A percentile compares a stretch with the other conserved stretches of the same genome.
These are phyloP conservation scores for Bufo bufo DNA, from an alignment of 2,113 vertebrate species.

Conservation along the genomic window DNA sequence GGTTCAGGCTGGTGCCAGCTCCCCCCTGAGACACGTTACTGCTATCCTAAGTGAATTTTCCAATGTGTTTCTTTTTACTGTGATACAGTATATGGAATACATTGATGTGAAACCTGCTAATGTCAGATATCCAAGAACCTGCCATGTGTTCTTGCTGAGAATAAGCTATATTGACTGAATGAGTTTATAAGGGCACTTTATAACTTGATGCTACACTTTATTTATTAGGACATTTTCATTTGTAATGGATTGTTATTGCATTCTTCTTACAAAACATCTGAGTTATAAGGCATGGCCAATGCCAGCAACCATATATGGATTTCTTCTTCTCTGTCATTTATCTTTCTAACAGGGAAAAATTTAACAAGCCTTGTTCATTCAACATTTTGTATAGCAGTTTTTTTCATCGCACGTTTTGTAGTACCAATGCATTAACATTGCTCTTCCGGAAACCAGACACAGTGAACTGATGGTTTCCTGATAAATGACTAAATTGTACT, in stretches of 20 bases:
- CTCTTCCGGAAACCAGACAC: too few relatives aligned
- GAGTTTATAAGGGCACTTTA: neutral
- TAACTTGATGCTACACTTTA: neutral
- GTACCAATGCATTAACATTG: too few relatives aligned
- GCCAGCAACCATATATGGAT: neutral
- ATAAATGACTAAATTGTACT: too few relatives aligned
- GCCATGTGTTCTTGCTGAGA: neutral
- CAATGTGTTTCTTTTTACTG: neutral
- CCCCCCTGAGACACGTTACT: neutral
- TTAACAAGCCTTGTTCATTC: neutral
- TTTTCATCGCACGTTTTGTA: too few relatives aligned
- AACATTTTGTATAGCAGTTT: neutral
- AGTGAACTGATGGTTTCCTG: too few relatives aligned
- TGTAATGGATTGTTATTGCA: neutral
- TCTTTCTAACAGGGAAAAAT: neutral
- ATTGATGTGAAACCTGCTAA: neutral
- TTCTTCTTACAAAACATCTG: neutral
- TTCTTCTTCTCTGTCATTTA: neutral
- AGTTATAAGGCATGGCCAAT: neutral
- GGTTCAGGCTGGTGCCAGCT: slow-evolving; percentile 18
- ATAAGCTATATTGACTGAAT: neutral
- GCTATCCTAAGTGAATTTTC: slow-evolving; percentile 6
- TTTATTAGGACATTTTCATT: neutral
- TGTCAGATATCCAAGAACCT: neutral
- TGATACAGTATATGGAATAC: slow-evolving; percentile 6